Base-by-base conservation (phyloP, 2,113 vertebrate genomes). In the Parus major region DNA sequence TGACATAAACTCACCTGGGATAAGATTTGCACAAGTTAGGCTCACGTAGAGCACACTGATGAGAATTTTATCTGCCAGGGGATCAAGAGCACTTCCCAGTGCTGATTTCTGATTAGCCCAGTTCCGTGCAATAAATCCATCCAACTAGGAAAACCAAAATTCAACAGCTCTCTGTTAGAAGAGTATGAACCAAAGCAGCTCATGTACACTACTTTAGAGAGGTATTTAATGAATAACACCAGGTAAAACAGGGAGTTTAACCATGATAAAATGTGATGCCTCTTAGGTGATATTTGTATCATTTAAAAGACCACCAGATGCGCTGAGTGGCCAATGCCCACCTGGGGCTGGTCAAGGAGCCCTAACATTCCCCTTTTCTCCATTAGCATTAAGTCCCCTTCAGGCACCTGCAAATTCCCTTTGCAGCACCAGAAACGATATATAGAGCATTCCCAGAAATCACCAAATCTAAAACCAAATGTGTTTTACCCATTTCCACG, bases 41-140 rank as follows among this genome's bases (percentile, higher is more conserved):
- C 99, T 99, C 92, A 99, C 76, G 6, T 99, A 99, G 79, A 99
- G 98, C 93, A 99, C 92, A 31, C 99, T 99, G 98, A 99, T 99
- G 92, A 99, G 99, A 79, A 99, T 99, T 98, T 99, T 99, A 97
- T 99, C 99, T 44, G 99, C 99, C 97, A 99, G 90, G 50, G 99
- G 99, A 96, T 99, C 99, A 7, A 99, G 98, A 94, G 99, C 99
- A 76, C 99, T 99, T 96, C 99, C 99, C 97, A 99, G 85, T 24
- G 98, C 99, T 7, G 99, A 99, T 96, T 99, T 99, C 96, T 99
- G 99, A 95, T 97, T 99, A 91, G 99, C 98, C 99, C 99, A 99
- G 65, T 99, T 99, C 82, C 99, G 98, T 86, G 99, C 99, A 75
- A 99, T 99, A 97, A 98, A 99, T 79, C 99, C 99, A 56, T 99